Percentiles rank a stretch among this genome's conserved stretches.
Conservation (phyloP, 2,797 vertebrate genomes). For the Amniataba percoides region DNA sequence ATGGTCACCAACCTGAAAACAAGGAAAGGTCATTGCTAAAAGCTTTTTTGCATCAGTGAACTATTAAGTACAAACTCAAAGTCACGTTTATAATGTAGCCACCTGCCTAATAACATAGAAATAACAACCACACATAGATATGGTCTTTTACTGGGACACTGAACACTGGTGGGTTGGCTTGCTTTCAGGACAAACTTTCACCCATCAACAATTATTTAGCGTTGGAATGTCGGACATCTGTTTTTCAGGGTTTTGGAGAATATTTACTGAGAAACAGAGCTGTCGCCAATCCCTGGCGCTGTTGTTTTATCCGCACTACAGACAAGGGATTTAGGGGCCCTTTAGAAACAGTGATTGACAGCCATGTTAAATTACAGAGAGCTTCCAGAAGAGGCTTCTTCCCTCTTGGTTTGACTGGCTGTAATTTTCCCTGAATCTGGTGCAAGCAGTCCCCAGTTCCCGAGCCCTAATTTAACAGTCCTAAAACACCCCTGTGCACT, state of each 20-base stretch:
- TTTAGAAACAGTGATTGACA: slow-evolving; percentile 83
- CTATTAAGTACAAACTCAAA: slow-evolving; percentile 25
- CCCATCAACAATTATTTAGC: slow-evolving; percentile 45
- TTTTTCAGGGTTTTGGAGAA: slow-evolving; percentile 53
- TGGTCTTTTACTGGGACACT: background rate
- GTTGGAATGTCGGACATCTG: slow-evolving; percentile 56
- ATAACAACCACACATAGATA: background rate
- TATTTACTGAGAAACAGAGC: slow-evolving; percentile 57
- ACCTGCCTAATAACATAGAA: background rate
- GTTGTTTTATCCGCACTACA: slow-evolving; percentile 71
- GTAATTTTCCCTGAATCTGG: slow-evolving; percentile 80
- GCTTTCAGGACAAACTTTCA: slow-evolving; percentile 26
- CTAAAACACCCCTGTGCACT: slow-evolving; percentile 75
- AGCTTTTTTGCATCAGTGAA: slow-evolving; percentile 32
- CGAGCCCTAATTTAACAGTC: slow-evolving; percentile 78
- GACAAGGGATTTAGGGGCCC: slow-evolving; percentile 68
- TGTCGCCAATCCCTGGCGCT: slow-evolving; percentile 53
- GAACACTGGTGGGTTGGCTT: slow-evolving; percentile 26
- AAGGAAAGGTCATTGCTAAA: slow-evolving; percentile 23
- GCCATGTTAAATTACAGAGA: slow-evolving; percentile 80
- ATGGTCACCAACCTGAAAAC: slow-evolving; percentile 25
- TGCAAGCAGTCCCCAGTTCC: slow-evolving; percentile 70
- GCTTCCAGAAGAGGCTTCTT: slow-evolving; percentile 73
- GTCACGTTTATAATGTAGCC: slow-evolving; percentile 18
- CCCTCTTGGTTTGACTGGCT: slow-evolving; percentile 68